Percentiles rank a stretch among this genome's conserved stretches.
These are phyloP conservation scores for Eucidaris tribuloides DNA, from an alignment of 35 echinoderm and acorn worm genomes.

Conservation along the genomic window DNA sequence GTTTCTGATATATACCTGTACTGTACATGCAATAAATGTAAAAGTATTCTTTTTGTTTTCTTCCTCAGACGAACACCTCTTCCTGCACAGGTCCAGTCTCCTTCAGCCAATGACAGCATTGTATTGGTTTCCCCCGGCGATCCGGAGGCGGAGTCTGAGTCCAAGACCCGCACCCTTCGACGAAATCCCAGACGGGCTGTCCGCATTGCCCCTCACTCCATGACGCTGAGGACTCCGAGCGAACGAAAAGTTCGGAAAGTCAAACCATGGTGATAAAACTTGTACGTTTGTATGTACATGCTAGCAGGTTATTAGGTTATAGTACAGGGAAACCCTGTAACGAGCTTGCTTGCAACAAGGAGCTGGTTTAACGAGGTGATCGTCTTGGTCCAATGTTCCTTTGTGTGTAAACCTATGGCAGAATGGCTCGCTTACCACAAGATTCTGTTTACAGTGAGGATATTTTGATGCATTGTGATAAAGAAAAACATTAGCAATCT, in stretches of 20 bases:
- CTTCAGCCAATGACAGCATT: conserved; percentile 20
- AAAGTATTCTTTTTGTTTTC: conserved; percentile 1
- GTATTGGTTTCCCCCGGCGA: conserved; percentile 28
- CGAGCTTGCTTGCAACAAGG: too few species aligned
- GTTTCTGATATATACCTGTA: too few species aligned
- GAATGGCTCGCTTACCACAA: too few species aligned
- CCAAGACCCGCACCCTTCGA: neutral
- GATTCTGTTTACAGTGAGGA: too few species aligned
- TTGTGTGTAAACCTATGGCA: too few species aligned
- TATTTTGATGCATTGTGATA: too few species aligned
- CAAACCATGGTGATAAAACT: conserved; percentile 16
- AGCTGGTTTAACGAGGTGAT: too few species aligned
- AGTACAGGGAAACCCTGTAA: too few species aligned
- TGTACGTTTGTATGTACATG: neutral
- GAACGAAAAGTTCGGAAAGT: conserved; percentile 38
- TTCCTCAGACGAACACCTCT: conserved; percentile 16
- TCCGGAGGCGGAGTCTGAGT: neutral
- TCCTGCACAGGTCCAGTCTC: neutral
- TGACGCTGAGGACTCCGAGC: conserved; percentile 44
- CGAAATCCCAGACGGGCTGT: conserved; percentile 19
- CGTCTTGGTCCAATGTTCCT: too few species aligned
- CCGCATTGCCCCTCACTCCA: conserved; percentile 26
- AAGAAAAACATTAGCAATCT: too few species aligned
- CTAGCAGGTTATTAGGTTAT: too few species aligned
- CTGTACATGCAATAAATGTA: too few species aligned